phyloP scores from a whole-genome alignment of 2,888 invertebrate genomes.

The Galerucella nymphaeae region DNA sequence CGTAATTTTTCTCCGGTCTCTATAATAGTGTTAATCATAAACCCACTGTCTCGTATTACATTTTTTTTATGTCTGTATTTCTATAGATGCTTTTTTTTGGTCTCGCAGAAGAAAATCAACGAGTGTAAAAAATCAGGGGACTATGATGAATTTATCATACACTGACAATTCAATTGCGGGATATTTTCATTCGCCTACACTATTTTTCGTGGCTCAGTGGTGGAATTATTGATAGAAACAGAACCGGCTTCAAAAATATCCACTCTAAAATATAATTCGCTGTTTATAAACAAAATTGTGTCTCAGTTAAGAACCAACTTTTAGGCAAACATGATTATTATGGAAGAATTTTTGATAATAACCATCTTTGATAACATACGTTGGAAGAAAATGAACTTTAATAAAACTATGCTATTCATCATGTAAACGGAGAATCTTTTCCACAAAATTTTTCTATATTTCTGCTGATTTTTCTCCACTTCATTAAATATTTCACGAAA shows the following conservation, averaged over 20 bases:
- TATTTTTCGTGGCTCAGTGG: constrained; percentile 39
- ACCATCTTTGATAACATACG: too few species aligned
- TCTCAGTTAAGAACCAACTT: background rate
- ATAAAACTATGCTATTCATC: too few species aligned
- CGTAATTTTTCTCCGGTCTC: background rate
- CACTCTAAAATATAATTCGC: background rate
- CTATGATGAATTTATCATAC: constrained; percentile 42
- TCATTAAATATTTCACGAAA: too few species aligned
- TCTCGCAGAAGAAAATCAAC: constrained; percentile 24
- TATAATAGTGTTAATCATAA: background rate
- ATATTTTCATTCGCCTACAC: constrained; percentile 41
- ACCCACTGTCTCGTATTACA: background rate
- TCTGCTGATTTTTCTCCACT: too few species aligned
- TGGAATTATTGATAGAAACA: constrained; percentile 28
- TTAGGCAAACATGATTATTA: too few species aligned
- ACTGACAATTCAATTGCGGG: constrained; percentile 48
- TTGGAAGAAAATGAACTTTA: too few species aligned
- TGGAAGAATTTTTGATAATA: too few species aligned
- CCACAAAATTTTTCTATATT: too few species aligned
- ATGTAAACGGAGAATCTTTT: too few species aligned
- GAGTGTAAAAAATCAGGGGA: constrained; percentile 37
- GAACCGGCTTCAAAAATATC: background rate
- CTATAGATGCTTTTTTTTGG: constrained; percentile 23
- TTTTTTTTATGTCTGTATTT: constrained; percentile 14
- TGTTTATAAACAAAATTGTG: background rate